These are phyloP conservation scores for Cheilinus undulatus DNA, from an alignment of 2,113 vertebrate species.

Conservation along the genomic window DNA sequence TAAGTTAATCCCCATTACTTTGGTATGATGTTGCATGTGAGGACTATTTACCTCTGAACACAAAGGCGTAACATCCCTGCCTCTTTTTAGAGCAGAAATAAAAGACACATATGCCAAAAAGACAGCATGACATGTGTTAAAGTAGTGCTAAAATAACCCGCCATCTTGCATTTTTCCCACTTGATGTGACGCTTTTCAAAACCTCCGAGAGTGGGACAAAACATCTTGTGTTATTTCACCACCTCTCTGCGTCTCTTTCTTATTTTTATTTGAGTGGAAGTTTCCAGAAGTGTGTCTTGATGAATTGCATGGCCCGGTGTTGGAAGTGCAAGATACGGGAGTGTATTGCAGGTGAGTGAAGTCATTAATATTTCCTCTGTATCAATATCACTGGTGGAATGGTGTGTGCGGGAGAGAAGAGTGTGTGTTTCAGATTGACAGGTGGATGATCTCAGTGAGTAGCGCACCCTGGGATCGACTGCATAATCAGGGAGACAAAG, in stretches of 20 bases:
- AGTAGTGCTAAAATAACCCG: slow-evolving; percentile 65
- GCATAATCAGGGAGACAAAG: slow-evolving; percentile 88
- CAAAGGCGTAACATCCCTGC: slow-evolving; percentile 11
- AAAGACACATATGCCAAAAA: slow-evolving; percentile 33
- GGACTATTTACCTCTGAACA: slow-evolving; percentile 6
- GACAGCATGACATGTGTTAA: slow-evolving; percentile 50
- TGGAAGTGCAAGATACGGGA: slow-evolving; percentile 79
- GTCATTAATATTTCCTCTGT: slow-evolving; percentile 84
- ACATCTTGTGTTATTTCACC: slow-evolving; percentile 66
- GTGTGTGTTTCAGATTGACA: slow-evolving; percentile 81
- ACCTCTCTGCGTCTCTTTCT: neutral
- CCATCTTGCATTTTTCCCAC: slow-evolving; percentile 69
- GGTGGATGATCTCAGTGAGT: slow-evolving; percentile 85
- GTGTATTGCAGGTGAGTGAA: slow-evolving; percentile 82
- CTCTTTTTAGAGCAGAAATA: neutral
- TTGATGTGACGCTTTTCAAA: slow-evolving; percentile 62
- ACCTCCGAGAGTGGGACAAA: slow-evolving; percentile 56
- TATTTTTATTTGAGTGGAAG: slow-evolving; percentile 44
- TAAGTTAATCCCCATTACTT: neutral
- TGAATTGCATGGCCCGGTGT: slow-evolving; percentile 77
- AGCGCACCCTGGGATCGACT: slow-evolving; percentile 85
- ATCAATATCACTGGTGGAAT: slow-evolving; percentile 79
- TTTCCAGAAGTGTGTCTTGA: slow-evolving; percentile 72
- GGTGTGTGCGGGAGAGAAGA: slow-evolving; percentile 50
- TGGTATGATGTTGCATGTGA: slow-evolving; percentile 5